Percentiles rank a stretch among this genome's conserved stretches.
These are phyloP conservation scores for Cephus pulcher DNA, from an alignment of 2,888 invertebrate species.

Conservation along the genomic window DNA sequence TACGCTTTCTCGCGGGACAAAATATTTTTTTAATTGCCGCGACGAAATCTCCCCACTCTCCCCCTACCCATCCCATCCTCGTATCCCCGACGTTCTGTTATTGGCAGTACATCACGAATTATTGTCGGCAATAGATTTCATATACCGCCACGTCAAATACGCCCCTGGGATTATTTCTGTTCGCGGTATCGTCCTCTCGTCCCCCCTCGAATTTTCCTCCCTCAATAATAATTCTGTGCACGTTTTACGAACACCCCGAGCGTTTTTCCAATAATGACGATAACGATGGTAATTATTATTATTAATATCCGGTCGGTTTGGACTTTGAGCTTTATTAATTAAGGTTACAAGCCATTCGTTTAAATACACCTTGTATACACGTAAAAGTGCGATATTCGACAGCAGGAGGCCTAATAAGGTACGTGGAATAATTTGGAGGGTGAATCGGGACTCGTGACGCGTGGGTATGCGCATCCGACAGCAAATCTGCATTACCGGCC, in stretches of 20 bases:
- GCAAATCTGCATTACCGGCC: background rate
- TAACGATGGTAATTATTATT: background rate
- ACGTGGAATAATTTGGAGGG: background rate
- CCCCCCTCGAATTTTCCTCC: background rate
- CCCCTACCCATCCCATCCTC: background rate
- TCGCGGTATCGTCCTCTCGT: background rate
- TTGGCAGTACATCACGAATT: background rate
- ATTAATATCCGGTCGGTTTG: background rate
- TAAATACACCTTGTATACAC: background rate
- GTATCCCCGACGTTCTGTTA: background rate
- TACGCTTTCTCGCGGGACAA: background rate
- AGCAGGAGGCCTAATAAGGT: background rate
- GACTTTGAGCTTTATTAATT: background rate
- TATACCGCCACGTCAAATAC: background rate
- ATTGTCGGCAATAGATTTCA: background rate
- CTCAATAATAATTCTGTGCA: background rate
- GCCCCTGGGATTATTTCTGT: background rate
- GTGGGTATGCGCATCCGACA: background rate
- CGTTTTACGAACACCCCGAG: background rate
- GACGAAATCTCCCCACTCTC: slow-evolving; percentile 10
- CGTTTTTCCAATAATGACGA: background rate
- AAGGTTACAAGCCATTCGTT: background rate
- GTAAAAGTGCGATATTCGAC: background rate
- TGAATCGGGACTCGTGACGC: background rate
- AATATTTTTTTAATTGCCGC: slow-evolving; percentile 15